Percentiles rank a stretch among this genome's conserved stretches.
Conservation (phyloP, 2,113 vertebrate genomes). For the Mionectes macconnelli region DNA sequence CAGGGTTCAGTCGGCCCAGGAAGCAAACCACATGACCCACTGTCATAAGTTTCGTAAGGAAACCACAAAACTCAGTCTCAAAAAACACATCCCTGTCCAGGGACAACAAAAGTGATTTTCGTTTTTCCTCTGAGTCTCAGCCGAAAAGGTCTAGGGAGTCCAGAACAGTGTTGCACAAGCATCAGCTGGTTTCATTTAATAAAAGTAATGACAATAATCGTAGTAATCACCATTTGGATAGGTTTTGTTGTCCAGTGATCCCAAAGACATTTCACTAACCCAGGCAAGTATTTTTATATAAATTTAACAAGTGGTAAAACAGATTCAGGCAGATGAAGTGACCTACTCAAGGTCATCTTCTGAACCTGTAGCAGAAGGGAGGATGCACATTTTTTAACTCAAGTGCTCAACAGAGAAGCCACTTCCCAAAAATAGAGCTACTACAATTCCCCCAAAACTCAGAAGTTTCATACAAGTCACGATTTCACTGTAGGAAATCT, state of each 20-base stretch:
- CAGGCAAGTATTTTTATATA: neutral
- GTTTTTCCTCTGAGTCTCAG: neutral
- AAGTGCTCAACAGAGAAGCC: neutral
- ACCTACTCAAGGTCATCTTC: neutral
- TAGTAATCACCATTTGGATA: neutral
- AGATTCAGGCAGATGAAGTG: neutral
- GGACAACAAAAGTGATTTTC: neutral
- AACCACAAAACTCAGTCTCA: conserved; percentile 51
- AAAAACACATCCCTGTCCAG: conserved; percentile 52
- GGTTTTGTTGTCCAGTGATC: neutral
- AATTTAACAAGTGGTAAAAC: neutral
- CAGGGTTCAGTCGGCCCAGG: conserved; percentile 27
- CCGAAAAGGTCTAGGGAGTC: neutral
- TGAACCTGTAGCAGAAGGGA: neutral
- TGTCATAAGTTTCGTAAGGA: conserved; percentile 50
- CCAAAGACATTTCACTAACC: conserved; percentile 16
- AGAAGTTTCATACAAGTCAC: neutral
- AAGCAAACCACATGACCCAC: conserved; percentile 22
- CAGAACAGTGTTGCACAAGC: conserved; percentile 28
- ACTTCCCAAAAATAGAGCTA: neutral
- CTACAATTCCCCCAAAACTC: neutral
- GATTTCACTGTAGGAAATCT: neutral
- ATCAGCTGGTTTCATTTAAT: conserved; percentile 41
- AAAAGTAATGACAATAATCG: conserved; percentile 33
- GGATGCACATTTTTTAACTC: neutral